Conservation (phyloP, 2,113 vertebrate species). For the Hyperopisus bebe region DNA sequence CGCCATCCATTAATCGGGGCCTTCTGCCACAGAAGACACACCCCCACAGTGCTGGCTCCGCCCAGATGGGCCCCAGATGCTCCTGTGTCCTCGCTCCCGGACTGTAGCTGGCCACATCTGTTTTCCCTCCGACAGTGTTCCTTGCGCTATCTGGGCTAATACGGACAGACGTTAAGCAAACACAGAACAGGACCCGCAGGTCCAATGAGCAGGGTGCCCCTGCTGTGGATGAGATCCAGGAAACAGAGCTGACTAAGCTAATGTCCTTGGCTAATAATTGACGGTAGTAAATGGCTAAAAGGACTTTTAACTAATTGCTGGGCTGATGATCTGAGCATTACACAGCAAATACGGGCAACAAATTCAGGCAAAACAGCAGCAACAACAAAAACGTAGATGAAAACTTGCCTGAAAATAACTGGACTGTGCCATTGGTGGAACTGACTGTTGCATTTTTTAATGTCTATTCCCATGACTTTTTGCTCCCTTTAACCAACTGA, state of each 20-base stretch:
- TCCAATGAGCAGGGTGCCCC: neutral
- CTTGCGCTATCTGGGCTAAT: constrained; percentile 16
- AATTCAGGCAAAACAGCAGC: neutral
- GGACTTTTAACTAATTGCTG: neutral
- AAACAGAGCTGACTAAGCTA: constrained; percentile 12
- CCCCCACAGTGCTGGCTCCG: constrained; percentile 22
- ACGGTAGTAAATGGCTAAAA: neutral
- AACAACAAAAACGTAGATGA: neutral
- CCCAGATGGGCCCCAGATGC: constrained; percentile 29
- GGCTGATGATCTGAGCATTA: neutral
- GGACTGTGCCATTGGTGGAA: neutral
- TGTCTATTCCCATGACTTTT: neutral
- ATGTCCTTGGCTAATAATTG: neutral
- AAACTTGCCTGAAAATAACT: neutral
- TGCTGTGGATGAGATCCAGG: constrained; percentile 21
- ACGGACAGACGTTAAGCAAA: constrained; percentile 28
- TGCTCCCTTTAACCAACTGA: neutral
- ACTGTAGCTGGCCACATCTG: constrained; percentile 24
- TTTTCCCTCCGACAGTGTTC: constrained; percentile 29
- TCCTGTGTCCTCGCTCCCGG: constrained; percentile 5
- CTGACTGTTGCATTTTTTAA: neutral
- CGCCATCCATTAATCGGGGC: neutral
- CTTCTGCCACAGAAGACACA: neutral
- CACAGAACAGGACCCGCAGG: constrained; percentile 19
- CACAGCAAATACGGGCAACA: neutral